Base-by-base conservation (phyloP, 2,797 vertebrate genomes). In the Dryobates pubescens region DNA sequence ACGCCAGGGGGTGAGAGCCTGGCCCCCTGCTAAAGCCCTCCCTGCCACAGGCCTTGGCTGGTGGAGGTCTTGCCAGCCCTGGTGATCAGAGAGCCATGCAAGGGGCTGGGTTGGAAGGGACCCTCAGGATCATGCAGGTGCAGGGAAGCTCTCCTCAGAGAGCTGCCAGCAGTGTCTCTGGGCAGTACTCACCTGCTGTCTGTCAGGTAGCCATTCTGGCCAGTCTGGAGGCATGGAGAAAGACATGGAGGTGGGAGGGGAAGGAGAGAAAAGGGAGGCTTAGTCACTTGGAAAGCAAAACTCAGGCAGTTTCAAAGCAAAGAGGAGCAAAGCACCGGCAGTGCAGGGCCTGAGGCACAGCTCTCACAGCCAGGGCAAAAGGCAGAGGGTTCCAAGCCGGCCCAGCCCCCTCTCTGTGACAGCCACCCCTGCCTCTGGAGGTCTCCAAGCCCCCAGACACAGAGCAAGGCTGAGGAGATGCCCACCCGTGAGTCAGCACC, bases 191-290 rank as follows among this genome's bases (percentile, higher is more conserved):
- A 99, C 99, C 99, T 99, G 98, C 98, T 98, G 96, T 99, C 99
- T 20, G 98, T 98, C 97, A 99, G 98, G 98, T 98, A 99, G 97
- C 99, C 99, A 11, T 99, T 99, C 97, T 99, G 99, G 93, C 97
- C 98, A 95, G 96, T 96, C 98, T 98, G 96, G 87, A 61, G 83
- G 87, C 90, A 70, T 5, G 3, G 51, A 77, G 43, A 70, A 73
- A 90, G 51, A 26, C 58, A 38, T 1, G 13, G 70, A 82, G 32
- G 58, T 1, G 85, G 95, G 92, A 88, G 83, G 89, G 9, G 49
- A 24, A 51, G 22, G 96, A 89, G 81, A 96, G 92, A 96, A 97
- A 97, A 97, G 17, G 78, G 80, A 96, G 13, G 82, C 2, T 95
- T 13, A 87, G 9, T n/a, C 36, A 84, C 34, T 45, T 24, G 2